Evolutionary conservation across 1,140 invertebrate species (phyloP).

Genomic region (Sycophila sp.): DNA sequence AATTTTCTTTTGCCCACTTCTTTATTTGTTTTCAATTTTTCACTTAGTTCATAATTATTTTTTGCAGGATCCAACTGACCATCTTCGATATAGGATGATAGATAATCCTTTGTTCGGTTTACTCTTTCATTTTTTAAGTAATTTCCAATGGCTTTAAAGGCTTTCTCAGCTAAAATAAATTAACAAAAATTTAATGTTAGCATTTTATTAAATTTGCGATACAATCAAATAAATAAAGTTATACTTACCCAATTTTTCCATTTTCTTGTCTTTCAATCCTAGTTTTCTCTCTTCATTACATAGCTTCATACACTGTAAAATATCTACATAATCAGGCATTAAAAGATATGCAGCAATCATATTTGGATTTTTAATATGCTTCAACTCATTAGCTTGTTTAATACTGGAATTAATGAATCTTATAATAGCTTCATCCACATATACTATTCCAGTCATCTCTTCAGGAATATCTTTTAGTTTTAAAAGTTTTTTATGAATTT

Average conservation of each 20-base stretch:
- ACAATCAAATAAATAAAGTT: neutral
- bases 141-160: conserved; percentile 67
- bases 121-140: conserved; percentile 66
- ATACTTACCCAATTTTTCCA: conserved; percentile 62
- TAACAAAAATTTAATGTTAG: conserved; percentile 39
- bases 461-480: conserved; percentile 24
- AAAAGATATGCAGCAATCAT: conserved; percentile 43
- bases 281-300: conserved; percentile 60
- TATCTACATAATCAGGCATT: conserved; percentile 71
- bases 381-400: conserved; percentile 20
- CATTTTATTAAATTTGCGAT: conserved; percentile 4
- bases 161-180: conserved; percentile 63
- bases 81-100: conserved; percentile 59
- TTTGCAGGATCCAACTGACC: conserved; percentile 66
- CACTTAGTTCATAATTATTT: conserved; percentile 59
- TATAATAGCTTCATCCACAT: conserved; percentile 68
- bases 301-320: conserved; percentile 64
- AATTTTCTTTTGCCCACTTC: conserved; percentile 61
- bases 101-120: conserved; percentile 68
- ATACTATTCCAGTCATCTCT: conserved; percentile 54
- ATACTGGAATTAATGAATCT: conserved; percentile 62
- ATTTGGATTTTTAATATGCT: conserved; percentile 12
- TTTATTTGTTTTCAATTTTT: conserved; percentile 63
- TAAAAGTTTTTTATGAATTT: conserved; percentile 23
- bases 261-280: conserved; percentile 53